phyloP scores from a whole-genome alignment of 64 coral and sea anemone genomes.

The Acropora tenuis region DNA sequence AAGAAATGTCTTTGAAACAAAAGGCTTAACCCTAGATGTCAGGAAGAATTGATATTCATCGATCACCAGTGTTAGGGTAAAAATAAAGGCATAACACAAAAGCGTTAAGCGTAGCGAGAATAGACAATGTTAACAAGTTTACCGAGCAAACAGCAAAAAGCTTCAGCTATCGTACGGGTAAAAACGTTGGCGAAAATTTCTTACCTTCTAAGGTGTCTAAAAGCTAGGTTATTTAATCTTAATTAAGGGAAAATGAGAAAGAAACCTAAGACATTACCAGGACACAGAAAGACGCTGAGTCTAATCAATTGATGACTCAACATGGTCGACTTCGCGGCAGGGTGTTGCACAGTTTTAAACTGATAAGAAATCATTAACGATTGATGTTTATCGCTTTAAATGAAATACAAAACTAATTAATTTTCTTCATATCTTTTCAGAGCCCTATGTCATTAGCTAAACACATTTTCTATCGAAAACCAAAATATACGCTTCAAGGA shows the following conservation, averaged over 20 bases:
- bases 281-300: not conserved
- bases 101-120: not conserved
- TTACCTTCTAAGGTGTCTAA: too few relatives aligned
- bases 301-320: not conserved
- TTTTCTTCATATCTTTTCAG: not conserved
- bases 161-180: too few relatives aligned
- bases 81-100: not conserved
- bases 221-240: too few relatives aligned
- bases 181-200: too few relatives aligned
- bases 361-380: constrained; percentile 14
- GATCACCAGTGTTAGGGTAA: not conserved
- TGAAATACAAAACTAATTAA: constrained; percentile 34
- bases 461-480: not conserved
- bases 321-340: constrained; percentile 16
- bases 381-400: constrained; percentile 27
- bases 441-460: too few relatives aligned
- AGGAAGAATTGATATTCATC: not conserved
- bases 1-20: constrained; percentile 13
- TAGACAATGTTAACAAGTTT: not conserved
- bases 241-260: too few relatives aligned
- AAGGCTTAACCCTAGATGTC: not conserved
- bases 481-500: not conserved
- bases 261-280: too few relatives aligned
- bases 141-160: too few relatives aligned
- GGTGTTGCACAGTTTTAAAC: not conserved